Evolutionary conservation across 2,113 vertebrate species (phyloP), one percentile per base, ranked within the genome.

Genomic region (Passer domesticus): DNA sequence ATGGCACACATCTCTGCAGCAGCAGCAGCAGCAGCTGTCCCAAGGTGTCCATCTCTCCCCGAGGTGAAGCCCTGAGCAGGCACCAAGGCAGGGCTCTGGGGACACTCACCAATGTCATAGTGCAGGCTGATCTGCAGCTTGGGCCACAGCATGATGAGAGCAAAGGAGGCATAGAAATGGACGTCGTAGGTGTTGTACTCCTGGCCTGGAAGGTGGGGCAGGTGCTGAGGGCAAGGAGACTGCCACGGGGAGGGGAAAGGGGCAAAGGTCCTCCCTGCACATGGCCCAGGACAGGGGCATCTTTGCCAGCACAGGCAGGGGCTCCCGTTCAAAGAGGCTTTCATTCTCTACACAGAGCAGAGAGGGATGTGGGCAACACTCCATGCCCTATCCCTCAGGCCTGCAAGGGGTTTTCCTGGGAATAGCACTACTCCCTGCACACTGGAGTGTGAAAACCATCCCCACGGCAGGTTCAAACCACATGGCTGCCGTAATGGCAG

Each of bases 141-240:
- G 92, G 99, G 99, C 99, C 99, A 99, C 83, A 99, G 98, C 99
- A 99, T 99, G 95, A 99, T 46, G 1, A 99, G 99, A 33, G 99
- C 99, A 2, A 99, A 99, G 74, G 99, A 99, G 23, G 99, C 99
- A 0, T 99, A 99, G 96, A 99, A 99, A 96, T 99, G 99, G 69
- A 99, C 99, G 9, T 99, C 99, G 0, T 99, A 99, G 1, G 99
- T 99, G 97, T 99, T 99, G n/a, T n/a, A 99, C 92, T 99, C 99
- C 96, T 99, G 99, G 96, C 99, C 99, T 99, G 97, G 24, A 63
- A n/a, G 52, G 52, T 4, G 8, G 2, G 37, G n/a, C 13, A 62
- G 11, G 30, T 1, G 11, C 63, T 85, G 39, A 91, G 46, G 35
- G 47, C 43, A 24, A 22, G 8, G 12, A 53, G 8, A 76, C 7